Conservation (phyloP, 2,113 vertebrate genomes). For the Uria aalge region DNA sequence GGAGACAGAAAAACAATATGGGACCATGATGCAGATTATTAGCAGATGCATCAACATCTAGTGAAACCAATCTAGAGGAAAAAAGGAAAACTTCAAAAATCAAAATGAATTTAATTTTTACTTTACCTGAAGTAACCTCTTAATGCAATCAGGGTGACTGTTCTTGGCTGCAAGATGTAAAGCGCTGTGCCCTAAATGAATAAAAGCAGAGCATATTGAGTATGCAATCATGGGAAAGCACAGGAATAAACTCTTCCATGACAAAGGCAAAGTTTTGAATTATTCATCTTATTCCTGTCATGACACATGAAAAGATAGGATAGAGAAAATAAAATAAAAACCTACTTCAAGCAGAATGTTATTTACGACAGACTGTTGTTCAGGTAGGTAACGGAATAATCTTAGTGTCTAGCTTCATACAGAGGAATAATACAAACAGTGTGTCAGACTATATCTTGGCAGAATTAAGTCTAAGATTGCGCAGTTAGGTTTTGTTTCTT, state of each 20-base stretch:
- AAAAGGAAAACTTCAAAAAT: neutral
- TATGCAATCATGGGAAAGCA: neutral
- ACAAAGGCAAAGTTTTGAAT: neutral
- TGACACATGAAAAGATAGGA: neutral
- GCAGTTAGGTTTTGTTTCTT: neutral
- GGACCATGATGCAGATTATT: neutral
- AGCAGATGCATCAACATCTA: neutral
- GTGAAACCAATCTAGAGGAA: neutral
- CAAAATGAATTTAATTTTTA: neutral
- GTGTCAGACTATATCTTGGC: neutral
- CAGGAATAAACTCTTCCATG: neutral
- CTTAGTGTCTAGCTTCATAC: neutral
- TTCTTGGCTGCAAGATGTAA: slow-evolving; percentile 94
- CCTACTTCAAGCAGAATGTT: neutral
- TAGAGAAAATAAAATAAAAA: neutral
- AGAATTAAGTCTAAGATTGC: neutral
- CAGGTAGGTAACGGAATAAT: neutral
- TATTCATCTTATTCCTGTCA: neutral
- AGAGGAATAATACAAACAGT: neutral
- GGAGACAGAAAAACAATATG: neutral
- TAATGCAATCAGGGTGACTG: slow-evolving; percentile 87
- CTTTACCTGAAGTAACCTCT: slow-evolving; percentile 90
- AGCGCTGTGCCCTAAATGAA: slow-evolving; percentile 83
- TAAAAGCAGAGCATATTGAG: neutral
- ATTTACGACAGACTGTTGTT: neutral